Base-by-base conservation (phyloP, 2,113 vertebrate genomes). In the Myxocyprinus asiaticus region DNA sequence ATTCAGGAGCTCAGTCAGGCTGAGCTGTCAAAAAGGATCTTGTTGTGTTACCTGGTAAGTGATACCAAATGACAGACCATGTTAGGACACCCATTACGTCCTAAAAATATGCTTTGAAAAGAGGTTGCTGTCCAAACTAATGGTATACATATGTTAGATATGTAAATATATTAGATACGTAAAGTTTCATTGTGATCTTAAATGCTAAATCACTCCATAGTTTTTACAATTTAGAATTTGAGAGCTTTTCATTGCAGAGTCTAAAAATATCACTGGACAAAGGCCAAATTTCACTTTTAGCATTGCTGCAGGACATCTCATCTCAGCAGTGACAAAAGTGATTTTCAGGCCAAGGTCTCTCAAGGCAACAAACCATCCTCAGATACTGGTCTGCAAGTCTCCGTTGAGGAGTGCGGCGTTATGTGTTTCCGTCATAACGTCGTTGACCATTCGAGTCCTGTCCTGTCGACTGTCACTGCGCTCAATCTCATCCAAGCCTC, bases 311-410 rank as follows among this genome's bases (percentile, higher is more conserved):
- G 22, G 22, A 33, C 3, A 33, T 33, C 22, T 33, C 22, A 33
- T 33, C 22, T 33, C 14, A 58, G 55, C 55, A 58, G 7, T 15
- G 12, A 56, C 53, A 33, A 33, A 33, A 33, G 22, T 33, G 22
- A 33, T 33, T n/a, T 56, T 56, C 53, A 56, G 53, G 55, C 55
- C 55, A 58, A 58, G 15, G 6, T n/a, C 50, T 53, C 8, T 10
- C 9, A 9, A 48, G 10, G 9, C 50, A 53, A 53, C 17, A 22
- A 7, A 11, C 17, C 47, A 7, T 12, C 43, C 59, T 97, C 88
- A 99, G 90, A 99, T 98, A 88, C 94, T 98, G 9, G 98, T 99
- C 91, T 99, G 97, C 84, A 98, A 94, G 87, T 98, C 96, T 0
- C 96, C 96, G 2, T 98, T 98, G 84, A 98, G 95, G 86, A 99